Evolutionary conservation across 1,140 invertebrate genomes (phyloP).

Genomic region (Venustaconcha ellipsiformis): DNA sequence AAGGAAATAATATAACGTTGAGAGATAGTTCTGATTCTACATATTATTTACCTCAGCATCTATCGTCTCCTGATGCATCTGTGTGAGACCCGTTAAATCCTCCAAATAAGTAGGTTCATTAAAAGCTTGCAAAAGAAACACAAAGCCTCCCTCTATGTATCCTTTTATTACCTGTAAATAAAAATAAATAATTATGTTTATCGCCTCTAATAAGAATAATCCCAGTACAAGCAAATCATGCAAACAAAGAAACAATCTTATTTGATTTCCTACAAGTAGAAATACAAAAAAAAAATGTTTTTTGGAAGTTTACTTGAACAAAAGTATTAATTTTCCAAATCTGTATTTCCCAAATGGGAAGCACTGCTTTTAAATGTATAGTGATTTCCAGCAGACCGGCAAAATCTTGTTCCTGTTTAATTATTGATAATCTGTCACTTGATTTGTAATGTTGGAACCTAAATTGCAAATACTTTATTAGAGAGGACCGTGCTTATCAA

Average conservation of each 20-base stretch:
- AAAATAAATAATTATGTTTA: background rate
- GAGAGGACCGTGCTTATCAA: background rate
- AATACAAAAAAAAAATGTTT: too few species aligned
- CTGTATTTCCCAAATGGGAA: too few species aligned
- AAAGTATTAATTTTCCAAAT: too few species aligned
- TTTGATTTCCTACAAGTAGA: background rate
- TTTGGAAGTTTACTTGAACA: too few species aligned
- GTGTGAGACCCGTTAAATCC: slow-evolving; percentile 85
- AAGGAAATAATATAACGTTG: too few species aligned
- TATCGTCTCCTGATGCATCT: slow-evolving; percentile 74
- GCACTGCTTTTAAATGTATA: too few species aligned
- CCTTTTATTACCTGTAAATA: slow-evolving; percentile 69
- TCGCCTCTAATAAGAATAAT: background rate
- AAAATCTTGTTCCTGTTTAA: too few species aligned
- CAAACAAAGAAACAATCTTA: background rate
- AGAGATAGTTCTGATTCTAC: too few species aligned
- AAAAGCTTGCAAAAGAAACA: slow-evolving; percentile 88
- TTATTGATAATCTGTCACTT: too few species aligned
- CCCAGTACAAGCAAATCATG: background rate
- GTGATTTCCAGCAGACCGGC: too few species aligned
- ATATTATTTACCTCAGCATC: slow-evolving; percentile 60
- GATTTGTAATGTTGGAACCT: background rate
- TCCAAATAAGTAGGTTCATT: slow-evolving; percentile 88
- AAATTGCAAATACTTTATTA: background rate
- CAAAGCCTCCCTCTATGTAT: slow-evolving; percentile 78